Base-by-base conservation (phyloP, 2,797 vertebrate genomes). In the Myiothlypis chrysogaster region DNA sequence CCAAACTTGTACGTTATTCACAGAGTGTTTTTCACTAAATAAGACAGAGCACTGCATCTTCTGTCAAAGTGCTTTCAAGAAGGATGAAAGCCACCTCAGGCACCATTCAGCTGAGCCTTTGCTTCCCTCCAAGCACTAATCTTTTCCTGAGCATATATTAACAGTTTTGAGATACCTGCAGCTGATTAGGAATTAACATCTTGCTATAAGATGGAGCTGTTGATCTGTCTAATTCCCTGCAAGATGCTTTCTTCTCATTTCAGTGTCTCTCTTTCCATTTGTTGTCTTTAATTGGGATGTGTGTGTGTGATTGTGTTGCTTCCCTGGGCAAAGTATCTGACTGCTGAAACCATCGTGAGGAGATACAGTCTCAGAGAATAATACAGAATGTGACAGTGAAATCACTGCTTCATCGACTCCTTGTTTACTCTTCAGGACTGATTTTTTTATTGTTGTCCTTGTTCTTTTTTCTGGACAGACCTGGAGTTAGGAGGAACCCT, bases 401-500 rank as follows among this genome's bases (percentile, higher is more conserved):
- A 57, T 49, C 49, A 61, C 23, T 68, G 18, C 39, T 83, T 21
- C 23, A 24, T 25, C 52, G 60, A 69, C 49, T 72, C 25, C 43
- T 32, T 4, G 1, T 64, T 56, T 53, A 57, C 21, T 63, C 10
- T n/a, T 56, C 23, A 53, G 28, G 66, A 83, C 41, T 84, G 34
- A 89, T 76, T 32, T 83, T 83, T 75, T 73, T 80, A 2, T 32
- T 90, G 8, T 60, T 83, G 30, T 82, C 89, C 10, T 87, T 87
- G 32, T 59, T 86, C 60, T 85, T 83, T 90, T 95, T 92, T 43
- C 85, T 88, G 97, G 93, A 96, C 94, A 99, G 99, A 99, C 93
- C 90, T 99, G 97, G 97, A 98, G 14, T 97, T 99, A 53, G 99
- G 99, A 93, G 97, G 97, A 78, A 98, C 99, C 72, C 97, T 99